A percentile compares a stretch with the other conserved stretches of the same genome.
These are phyloP conservation scores for Edolisoma coerulescens DNA, from an alignment of 2,113 vertebrate genomes.

Conservation along the genomic window DNA sequence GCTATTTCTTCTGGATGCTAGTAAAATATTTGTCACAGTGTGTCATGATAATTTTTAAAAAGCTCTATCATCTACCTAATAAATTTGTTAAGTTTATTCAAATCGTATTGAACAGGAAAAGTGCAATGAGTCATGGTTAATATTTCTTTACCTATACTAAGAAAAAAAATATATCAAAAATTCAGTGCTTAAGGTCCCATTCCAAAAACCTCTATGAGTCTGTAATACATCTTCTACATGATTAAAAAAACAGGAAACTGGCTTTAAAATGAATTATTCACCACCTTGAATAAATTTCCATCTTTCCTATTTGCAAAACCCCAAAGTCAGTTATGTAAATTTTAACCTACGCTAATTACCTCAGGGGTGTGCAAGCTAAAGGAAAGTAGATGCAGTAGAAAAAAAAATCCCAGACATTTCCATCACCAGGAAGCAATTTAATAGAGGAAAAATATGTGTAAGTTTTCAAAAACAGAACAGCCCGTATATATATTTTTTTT, in stretches of 20 bases:
- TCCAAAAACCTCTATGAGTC: constrained; percentile 42
- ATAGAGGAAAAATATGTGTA: constrained; percentile 26
- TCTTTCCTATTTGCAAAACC: constrained; percentile 60
- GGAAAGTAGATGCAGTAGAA: not conserved
- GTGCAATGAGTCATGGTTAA: constrained; percentile 38
- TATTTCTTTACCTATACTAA: constrained; percentile 53
- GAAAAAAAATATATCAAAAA: constrained; percentile 46
- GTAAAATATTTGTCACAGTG: constrained; percentile 46
- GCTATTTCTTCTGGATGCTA: constrained; percentile 35
- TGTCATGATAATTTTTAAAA: constrained; percentile 50
- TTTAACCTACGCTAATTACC: constrained; percentile 64
- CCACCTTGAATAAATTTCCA: constrained; percentile 52
- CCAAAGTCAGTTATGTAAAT: constrained; percentile 63
- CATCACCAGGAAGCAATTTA: constrained; percentile 52
- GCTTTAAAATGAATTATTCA: constrained; percentile 66
- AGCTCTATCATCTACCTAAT: constrained; percentile 29
- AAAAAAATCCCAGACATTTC: constrained; percentile 23
- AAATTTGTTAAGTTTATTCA: constrained; percentile 56
- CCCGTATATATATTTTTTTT: not conserved
- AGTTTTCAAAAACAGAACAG: constrained; percentile 36
- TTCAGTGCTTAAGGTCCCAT: constrained; percentile 45
- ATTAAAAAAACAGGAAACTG: constrained; percentile 54
- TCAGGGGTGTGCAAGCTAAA: constrained; percentile 33
- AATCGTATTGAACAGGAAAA: constrained; percentile 32
- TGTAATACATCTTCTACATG: constrained; percentile 54